Percentiles rank a stretch among this genome's conserved stretches.
These are phyloP conservation scores for Salarias fasciatus DNA, from an alignment of 2,797 vertebrate genomes.

Conservation along the genomic window DNA sequence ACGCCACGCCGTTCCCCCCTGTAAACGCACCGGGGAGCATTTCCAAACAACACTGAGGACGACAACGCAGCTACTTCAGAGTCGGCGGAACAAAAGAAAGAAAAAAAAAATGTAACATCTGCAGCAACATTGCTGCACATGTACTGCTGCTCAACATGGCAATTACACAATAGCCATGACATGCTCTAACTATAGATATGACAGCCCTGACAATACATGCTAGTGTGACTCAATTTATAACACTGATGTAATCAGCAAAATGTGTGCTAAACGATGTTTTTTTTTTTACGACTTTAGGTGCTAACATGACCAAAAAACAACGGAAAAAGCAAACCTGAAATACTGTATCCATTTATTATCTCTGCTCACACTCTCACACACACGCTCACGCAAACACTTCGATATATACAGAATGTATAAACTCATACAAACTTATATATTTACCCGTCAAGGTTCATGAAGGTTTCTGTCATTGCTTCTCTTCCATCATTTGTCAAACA, in stretches of 20 bases:
- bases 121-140: conserved; percentile 1
- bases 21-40: conserved; percentile 82
- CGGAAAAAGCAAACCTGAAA: conserved; percentile 2
- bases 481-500: no score
- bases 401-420: background rate
- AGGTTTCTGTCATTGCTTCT: no score
- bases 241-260: conserved; percentile 5
- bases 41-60: conserved; percentile 83
- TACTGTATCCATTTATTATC: background rate
- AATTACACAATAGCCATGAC: conserved; percentile 21
- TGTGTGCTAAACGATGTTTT: background rate
- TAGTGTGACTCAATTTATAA: conserved; percentile 24
- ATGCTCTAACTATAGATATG: conserved; percentile 17
- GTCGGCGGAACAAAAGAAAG: background rate
- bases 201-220: conserved; percentile 13
- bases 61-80: conserved; percentile 63
- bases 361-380: no score
- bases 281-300: no score
- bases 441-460: no score
- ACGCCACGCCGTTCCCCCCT: conserved; percentile 83
- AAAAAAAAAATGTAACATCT: background rate
- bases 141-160: conserved; percentile 18
- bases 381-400: no score
- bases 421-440: background rate
- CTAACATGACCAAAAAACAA: conserved; percentile 1